Evolutionary conservation across 2,888 invertebrate species (phyloP).

Genomic region (Lochmaea crataegi): DNA sequence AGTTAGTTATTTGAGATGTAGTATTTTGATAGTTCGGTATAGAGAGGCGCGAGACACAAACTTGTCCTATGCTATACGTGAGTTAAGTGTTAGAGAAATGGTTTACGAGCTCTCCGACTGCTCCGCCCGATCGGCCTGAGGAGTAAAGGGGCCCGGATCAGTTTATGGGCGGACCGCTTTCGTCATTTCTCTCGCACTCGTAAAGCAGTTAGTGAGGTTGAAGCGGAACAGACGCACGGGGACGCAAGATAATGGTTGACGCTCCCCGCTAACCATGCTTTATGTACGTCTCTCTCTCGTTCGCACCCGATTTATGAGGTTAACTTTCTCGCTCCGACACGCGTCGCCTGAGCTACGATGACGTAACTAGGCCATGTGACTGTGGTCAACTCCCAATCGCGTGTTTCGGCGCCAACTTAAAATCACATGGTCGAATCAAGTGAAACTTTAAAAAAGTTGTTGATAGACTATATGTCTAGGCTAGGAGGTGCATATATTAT

Average conservation of each 20-base stretch:
- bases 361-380: conserved; percentile 64
- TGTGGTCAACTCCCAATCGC: conserved; percentile 62
- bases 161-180: conserved; percentile 67
- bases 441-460: conserved; percentile 28
- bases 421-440: conserved; percentile 51
- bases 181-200: conserved; percentile 62
- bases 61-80: conserved; percentile 65
- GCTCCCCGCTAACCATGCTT: conserved; percentile 68
- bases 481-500: not conserved
- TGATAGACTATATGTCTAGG: not conserved
- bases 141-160: conserved; percentile 58
- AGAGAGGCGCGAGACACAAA: conserved; percentile 62
- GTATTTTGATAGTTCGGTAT: conserved; percentile 52
- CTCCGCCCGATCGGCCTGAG: conserved; percentile 61
- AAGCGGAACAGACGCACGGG: conserved; percentile 58
- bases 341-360: conserved; percentile 60
- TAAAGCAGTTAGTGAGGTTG: conserved; percentile 32
- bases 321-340: conserved; percentile 65
- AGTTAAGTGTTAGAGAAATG: conserved; percentile 67
- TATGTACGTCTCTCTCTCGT: conserved; percentile 67
- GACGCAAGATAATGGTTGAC: conserved; percentile 67
- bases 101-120: conserved; percentile 63
- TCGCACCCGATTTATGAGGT: conserved; percentile 65
- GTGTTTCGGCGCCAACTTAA: conserved; percentile 64
- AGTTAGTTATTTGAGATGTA: conserved; percentile 50